Conservation (phyloP, 2,113 vertebrate genomes). For the Pelodiscus sinensis region DNA sequence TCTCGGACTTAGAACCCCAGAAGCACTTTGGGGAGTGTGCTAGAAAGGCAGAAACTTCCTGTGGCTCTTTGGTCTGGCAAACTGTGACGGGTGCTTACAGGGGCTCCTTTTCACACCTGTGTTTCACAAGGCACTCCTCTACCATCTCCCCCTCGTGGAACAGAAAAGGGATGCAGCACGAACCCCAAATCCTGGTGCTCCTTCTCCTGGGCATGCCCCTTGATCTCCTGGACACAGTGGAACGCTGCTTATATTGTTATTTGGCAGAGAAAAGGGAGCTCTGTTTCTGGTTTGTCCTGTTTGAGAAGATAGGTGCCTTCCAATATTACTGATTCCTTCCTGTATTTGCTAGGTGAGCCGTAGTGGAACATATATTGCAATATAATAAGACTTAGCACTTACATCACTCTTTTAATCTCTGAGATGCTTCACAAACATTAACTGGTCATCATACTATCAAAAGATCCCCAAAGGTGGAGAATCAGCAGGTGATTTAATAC, state of each 20-base stretch:
- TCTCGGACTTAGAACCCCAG: no score
- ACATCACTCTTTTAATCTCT: background rate
- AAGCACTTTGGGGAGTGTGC: no score
- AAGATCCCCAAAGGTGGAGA: background rate
- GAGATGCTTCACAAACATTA: background rate
- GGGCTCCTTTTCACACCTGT: no score
- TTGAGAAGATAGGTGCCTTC: background rate
- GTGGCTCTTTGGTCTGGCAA: no score
- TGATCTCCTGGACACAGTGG: no score
- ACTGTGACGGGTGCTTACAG: no score
- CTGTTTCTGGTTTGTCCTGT: background rate
- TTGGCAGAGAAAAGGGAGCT: background rate
- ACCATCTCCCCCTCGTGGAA: no score
- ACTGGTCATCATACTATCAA: background rate
- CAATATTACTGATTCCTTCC: background rate
- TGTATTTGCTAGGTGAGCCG: background rate
- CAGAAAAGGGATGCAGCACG: no score
- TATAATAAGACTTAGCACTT: background rate
- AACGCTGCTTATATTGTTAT: background rate
- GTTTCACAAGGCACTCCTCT: no score
- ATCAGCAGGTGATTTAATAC: background rate
- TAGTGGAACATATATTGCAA: background rate
- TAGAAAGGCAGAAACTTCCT: no score
- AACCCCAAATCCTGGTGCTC: no score
- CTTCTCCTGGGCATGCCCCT: no score